Base-by-base conservation (phyloP, 2,888 invertebrate species). In the Fragum sueziense region DNA sequence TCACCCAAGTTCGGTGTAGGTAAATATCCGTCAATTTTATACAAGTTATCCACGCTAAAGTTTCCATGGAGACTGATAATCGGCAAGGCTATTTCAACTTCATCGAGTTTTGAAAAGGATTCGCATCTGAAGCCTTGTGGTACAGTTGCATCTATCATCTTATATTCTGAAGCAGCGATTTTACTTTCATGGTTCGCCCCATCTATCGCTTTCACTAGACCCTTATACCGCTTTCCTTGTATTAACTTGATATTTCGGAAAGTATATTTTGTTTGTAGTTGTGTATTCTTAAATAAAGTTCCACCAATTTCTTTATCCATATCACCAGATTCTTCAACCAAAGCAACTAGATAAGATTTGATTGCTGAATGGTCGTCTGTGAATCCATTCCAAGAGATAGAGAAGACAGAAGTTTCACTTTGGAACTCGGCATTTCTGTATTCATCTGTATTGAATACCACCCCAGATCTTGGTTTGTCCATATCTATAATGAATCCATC, bases 401-500 rank as follows among this genome's bases (percentile, higher is more conserved):
- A n/a, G 22, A 83, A 65, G 1, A 70, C 34, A 2, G 73, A 52
- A 20, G n/a, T 54, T 1, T 70, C 54, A 9, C 67, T 68, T 20
- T 78, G 74, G 14, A 69, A 72, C 17, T 34, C n/a, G 25, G 69
- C 29, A 67, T 79, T 59, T 27, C n/a, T 41, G 33, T 74, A 70
- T 9, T 27, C 37, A 14, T 65, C 57, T 20, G 86, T 84, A 20
- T 80, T 86, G 59, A 79, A 86, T 1, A 84, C 83, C 20, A 80
- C 72, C 1, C 86, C 86, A 17, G 62, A 47, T 22, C 70, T 37
- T 11, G 86, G 86, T 14, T 27, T 74, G 20, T 73, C 76, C 51
- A 67, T 72, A 61, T 86, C 86, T 11, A 84, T 54, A 4, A 80
- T 6, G 51, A 86, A 76, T 6, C 86, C 86, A 51, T 86, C 84